Conservation (phyloP, 2,113 vertebrate species). For the Psephotus haematonotus region DNA sequence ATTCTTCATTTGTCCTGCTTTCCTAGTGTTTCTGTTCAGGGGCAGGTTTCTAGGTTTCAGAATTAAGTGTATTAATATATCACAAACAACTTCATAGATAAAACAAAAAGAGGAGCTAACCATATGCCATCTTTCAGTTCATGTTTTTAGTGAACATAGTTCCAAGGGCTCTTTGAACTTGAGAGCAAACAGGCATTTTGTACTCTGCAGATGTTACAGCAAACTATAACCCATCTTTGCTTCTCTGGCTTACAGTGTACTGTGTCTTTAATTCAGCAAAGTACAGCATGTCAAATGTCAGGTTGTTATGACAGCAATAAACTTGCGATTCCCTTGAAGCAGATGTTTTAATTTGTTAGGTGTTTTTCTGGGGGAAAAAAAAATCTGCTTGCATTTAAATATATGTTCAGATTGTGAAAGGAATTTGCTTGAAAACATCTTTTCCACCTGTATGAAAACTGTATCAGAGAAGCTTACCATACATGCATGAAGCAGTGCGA, state of each 20-base stretch:
- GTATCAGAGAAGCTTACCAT: background rate
- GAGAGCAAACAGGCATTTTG: constrained; percentile 39
- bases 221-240: constrained; percentile 30
- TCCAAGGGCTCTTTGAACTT: constrained; percentile 65
- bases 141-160: constrained; percentile 33
- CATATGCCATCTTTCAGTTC: constrained; percentile 38
- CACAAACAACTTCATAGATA: constrained; percentile 71
- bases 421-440: constrained; percentile 46
- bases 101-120: constrained; percentile 59
- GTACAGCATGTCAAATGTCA: constrained; percentile 18
- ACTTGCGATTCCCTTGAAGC: constrained; percentile 49
- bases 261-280: constrained; percentile 36
- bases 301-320: constrained; percentile 63
- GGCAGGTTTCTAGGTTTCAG: constrained; percentile 24
- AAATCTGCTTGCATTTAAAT: constrained; percentile 56
- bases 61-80: constrained; percentile 55
- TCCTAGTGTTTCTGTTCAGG: constrained; percentile 7
- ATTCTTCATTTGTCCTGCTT: background rate
- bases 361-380: background rate
- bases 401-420: constrained; percentile 32
- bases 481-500: background rate
- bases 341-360: constrained; percentile 60
- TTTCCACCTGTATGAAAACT: constrained; percentile 39
- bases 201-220: constrained; percentile 32
- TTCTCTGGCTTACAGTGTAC: background rate